These are phyloP conservation scores for Clusia tigrina DNA, from an alignment of 2,888 invertebrate species.

Conservation along the genomic window DNA sequence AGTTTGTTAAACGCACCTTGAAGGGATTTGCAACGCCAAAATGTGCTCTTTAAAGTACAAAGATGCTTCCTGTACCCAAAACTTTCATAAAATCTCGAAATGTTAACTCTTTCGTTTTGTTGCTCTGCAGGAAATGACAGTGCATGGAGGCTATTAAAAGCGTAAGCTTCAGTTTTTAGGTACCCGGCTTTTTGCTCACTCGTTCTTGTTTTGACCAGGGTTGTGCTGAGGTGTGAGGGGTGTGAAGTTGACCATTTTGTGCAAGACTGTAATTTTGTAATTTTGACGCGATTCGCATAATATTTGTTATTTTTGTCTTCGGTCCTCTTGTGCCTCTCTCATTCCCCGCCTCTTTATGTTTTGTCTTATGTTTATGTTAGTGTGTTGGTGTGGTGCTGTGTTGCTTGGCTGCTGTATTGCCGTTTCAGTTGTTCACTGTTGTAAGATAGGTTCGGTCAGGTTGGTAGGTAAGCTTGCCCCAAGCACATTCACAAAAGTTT, in stretches of 20 bases:
- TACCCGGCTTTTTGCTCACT: too few relatives aligned
- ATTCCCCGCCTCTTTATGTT: not conserved
- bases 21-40: not conserved
- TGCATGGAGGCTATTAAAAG: not conserved
- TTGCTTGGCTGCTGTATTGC: too few relatives aligned
- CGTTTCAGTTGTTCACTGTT: too few relatives aligned
- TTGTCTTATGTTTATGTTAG: not conserved
- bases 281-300: slow-evolving; percentile 16
- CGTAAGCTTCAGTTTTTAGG: too few relatives aligned
- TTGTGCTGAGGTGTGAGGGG: slow-evolving; percentile 13
- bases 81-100: slow-evolving; percentile 1
- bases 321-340: slow-evolving; percentile 14
- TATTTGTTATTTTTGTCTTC: slow-evolving; percentile 26
- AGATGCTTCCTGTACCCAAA: not conserved
- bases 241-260: slow-evolving; percentile 16
- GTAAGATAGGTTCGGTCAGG: too few relatives aligned
- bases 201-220: slow-evolving; percentile 4
- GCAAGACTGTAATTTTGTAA: slow-evolving; percentile 2
- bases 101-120: not conserved
- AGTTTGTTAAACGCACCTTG: too few relatives aligned
- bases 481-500: too few relatives aligned
- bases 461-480: too few relatives aligned
- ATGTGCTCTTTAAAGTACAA: not conserved
- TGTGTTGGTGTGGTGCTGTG: too few relatives aligned
- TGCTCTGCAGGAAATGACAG: not conserved